These are phyloP conservation scores for Lamellibrachia satsuma DNA, from an alignment of 2,888 invertebrate species.

Conservation along the genomic window DNA sequence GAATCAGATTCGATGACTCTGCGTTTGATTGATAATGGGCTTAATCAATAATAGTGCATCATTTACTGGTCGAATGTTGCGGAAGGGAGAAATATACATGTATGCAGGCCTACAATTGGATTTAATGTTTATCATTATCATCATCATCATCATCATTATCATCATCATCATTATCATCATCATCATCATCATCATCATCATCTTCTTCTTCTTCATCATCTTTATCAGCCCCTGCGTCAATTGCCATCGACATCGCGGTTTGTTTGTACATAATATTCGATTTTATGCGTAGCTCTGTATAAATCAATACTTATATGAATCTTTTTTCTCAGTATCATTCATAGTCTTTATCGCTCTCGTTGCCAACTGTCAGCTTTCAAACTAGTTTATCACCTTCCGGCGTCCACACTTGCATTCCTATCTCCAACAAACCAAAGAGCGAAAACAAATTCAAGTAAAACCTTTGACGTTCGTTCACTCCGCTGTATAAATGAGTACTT, in stretches of 20 bases:
- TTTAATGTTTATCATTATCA: background rate
- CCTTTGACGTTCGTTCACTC: background rate
- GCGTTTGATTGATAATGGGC: background rate
- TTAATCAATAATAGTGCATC: background rate
- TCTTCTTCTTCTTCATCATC: background rate
- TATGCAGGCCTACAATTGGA: background rate
- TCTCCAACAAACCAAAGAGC: background rate
- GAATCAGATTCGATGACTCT: background rate
- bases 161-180: background rate
- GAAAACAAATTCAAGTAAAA: too few species aligned
- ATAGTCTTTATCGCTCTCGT: background rate
- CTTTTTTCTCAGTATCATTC: background rate
- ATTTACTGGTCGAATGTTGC: background rate
- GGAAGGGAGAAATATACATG: background rate
- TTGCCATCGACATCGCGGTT: background rate
- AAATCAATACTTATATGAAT: background rate
- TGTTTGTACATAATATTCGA: background rate
- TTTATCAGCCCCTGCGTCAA: background rate
- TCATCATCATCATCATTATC: background rate
- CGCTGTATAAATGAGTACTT: background rate
- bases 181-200: background rate
- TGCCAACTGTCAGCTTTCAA: background rate
- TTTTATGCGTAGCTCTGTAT: background rate
- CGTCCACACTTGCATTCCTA: background rate
- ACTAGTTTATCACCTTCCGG: background rate